Evolutionary conservation across 30 jellyfish, hydroid and myxozoan genomes (phyloP).

Genomic region (Hydractinia symbiolongicarpus): DNA sequence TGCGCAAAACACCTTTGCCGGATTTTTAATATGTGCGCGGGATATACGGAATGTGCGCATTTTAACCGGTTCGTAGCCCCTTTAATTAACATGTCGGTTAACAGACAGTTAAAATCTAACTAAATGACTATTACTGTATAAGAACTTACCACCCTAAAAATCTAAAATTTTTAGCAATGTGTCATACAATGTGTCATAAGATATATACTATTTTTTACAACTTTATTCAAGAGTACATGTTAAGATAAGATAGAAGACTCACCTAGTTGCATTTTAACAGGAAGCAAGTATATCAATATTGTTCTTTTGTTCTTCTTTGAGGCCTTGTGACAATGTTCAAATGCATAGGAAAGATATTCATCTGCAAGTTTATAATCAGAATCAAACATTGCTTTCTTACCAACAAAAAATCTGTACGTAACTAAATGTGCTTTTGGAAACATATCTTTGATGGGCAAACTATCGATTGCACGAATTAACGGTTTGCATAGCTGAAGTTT

Average conservation of each 20-base stretch:
- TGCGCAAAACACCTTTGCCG: no score
- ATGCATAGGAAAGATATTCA: conserved; percentile 75
- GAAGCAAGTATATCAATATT: conserved; percentile 70
- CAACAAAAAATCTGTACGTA: conserved; percentile 89
- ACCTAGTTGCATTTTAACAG: conserved; percentile 88
- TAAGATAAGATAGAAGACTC: neutral
- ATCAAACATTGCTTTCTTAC: conserved; percentile 97
- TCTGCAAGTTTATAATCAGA: conserved; percentile 85
- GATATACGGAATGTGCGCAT: no score
- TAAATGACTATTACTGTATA: no score
- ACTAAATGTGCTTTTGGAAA: conserved; percentile 83
- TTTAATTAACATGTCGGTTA: no score
- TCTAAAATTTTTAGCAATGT: no score
- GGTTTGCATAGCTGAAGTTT: conserved; percentile 93
- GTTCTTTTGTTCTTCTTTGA: conserved; percentile 68
- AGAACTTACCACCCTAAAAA: no score
- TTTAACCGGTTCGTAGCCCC: no score
- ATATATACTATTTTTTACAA: no score
- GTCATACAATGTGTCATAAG: no score
- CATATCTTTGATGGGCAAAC: conserved; percentile 72
- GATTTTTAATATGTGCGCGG: no score
- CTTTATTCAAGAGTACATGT: no score
- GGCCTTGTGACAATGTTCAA: conserved; percentile 83
- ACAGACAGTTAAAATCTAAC: no score
- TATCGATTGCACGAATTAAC: conserved; percentile 84